Base-by-base conservation (phyloP, 2,888 invertebrate genomes). In the Panzeria rudis region DNA sequence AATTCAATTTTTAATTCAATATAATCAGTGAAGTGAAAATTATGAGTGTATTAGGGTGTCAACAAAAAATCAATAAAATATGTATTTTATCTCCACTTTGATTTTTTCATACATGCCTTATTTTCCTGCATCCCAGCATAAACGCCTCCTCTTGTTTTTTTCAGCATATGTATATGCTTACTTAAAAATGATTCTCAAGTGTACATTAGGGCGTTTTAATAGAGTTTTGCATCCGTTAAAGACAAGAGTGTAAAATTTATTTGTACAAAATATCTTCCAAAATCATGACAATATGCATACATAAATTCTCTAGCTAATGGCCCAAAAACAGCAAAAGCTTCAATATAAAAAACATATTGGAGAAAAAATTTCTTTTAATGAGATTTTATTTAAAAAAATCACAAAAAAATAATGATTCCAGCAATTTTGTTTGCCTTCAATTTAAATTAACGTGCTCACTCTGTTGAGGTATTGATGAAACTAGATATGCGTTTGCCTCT, bases 251-350 rank as follows among this genome's bases (percentile, higher is more conserved):
- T 66, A 75, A 72, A 83, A 79, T 71, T 61, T 76, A 73, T 62
- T 54, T 85, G 61, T 23, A 17, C 17, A 23, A 44, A 77, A 41
- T 29, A 20, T 17, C 77, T 72, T 23, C 17, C 7, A 83, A 80
- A 77, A 41, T 68, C 54, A 35, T 61, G 84, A 72, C 81, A 73
- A 66, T 73, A 73, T 59, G 76, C 64, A 87, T 88, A 89, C 91
- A 89, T 92, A 92, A 92, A 92, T 92, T 90, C 89, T 88, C 77
- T 88, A 91, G 90, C 92, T 92, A 92, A 92, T 92, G 92, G 89
- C 87, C 89, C 90, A 92, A 91, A 89, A 90, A 91, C 56, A 56
- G 54, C 50, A 59, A n/a, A 59, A 75, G 15, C 32, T 47, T n/a
- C 29, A 23, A 61, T 52, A 80, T 44, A 64, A 59, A 52, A 75